Evolutionary conservation across 2,797 vertebrate species (phyloP).

Genomic region (Trematomus bernacchii): DNA sequence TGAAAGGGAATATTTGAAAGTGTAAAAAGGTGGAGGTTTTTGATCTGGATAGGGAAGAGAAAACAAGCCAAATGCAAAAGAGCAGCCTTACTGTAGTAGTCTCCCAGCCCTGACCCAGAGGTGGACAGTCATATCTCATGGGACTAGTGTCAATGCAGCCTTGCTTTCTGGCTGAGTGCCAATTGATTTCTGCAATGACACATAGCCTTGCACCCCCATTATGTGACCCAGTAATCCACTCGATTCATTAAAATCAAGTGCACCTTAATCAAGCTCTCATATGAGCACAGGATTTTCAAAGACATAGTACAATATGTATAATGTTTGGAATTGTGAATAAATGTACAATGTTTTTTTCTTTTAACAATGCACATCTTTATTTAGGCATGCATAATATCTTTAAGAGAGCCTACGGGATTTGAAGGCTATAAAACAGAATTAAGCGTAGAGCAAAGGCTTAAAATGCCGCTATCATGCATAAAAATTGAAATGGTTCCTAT

Average conservation of each 20-base stretch:
- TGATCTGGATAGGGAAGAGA: constrained; percentile 47
- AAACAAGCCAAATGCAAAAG: constrained; percentile 35
- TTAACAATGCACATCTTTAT: background rate
- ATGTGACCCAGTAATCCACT: constrained; percentile 51
- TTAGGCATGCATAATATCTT: background rate
- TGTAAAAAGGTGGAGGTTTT: constrained; percentile 55
- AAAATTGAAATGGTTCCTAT: constrained; percentile 37
- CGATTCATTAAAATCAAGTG: constrained; percentile 63
- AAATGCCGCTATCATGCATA: constrained; percentile 23
- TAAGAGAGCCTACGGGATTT: background rate
- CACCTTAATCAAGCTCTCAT: constrained; percentile 41
- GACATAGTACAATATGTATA: background rate
- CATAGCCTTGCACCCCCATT: constrained; percentile 57
- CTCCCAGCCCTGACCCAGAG: constrained; percentile 55
- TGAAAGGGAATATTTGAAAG: constrained; percentile 72
- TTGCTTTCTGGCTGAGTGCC: constrained; percentile 73
- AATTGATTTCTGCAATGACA: constrained; percentile 78
- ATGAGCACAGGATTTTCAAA: background rate
- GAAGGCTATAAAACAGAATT: constrained; percentile 31
- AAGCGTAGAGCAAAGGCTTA: constrained; percentile 17
- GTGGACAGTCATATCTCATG: constrained; percentile 62
- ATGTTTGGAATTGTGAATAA: background rate
- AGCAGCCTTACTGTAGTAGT: constrained; percentile 29
- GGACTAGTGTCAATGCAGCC: constrained; percentile 66
- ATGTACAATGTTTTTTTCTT: background rate